Percentiles rank a stretch among this genome's conserved stretches.
These are phyloP conservation scores for Heteromyza rotundicornis DNA, from an alignment of 2,888 invertebrate genomes.

Conservation along the genomic window DNA sequence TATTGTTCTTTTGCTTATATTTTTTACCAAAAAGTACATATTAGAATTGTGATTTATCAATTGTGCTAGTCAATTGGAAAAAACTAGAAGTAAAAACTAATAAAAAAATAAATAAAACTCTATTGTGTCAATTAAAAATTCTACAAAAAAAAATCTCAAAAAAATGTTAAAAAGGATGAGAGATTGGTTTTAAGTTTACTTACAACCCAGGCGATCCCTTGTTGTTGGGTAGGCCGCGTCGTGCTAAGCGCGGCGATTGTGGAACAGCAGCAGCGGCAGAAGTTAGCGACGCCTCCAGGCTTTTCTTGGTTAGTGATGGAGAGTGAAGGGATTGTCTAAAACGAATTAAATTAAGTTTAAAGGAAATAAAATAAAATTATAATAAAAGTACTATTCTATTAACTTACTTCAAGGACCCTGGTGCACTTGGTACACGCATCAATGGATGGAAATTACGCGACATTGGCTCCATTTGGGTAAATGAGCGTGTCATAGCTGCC, in stretches of 20 bases:
- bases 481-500: conserved; percentile 50
- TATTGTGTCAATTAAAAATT: too few species aligned
- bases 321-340: conserved; percentile 44
- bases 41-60: too few species aligned
- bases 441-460: conserved; percentile 58
- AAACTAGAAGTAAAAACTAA: too few species aligned
- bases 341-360: conserved; percentile 6
- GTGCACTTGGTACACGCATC: conserved; percentile 75
- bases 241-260: conserved; percentile 45
- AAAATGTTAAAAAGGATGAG: neutral
- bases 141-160: conserved; percentile 9
- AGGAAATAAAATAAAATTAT: too few species aligned
- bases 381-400: too few species aligned
- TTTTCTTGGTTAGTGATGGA: conserved; percentile 44
- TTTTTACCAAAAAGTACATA: too few species aligned
- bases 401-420: conserved; percentile 76
- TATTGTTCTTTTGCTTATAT: too few species aligned
- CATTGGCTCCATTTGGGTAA: conserved; percentile 42
- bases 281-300: conserved; percentile 32
- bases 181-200: conserved; percentile 31
- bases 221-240: conserved; percentile 43
- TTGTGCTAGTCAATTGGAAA: too few species aligned
- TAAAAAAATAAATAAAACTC: too few species aligned
- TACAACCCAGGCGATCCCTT: conserved; percentile 53
- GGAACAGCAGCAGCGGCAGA: conserved; percentile 37